Conservation (phyloP, 2,113 vertebrate genomes). For the Semicossyphus pulcher region DNA sequence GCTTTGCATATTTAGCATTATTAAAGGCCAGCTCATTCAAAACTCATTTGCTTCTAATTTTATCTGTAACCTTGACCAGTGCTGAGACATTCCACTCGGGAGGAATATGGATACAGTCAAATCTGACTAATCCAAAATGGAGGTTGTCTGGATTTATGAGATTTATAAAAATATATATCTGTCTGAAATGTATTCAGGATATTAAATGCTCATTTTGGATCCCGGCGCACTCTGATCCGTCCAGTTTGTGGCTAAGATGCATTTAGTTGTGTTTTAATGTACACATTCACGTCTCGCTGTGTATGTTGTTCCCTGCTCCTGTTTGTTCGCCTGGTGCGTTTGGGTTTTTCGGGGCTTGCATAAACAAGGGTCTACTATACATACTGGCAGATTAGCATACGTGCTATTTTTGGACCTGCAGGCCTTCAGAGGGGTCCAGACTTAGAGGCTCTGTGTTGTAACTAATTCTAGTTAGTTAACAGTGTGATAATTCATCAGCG, state of each 20-base stretch:
- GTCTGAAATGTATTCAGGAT: slow-evolving; percentile 60
- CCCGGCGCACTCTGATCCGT: slow-evolving; percentile 16
- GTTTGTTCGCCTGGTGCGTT: slow-evolving; percentile 63
- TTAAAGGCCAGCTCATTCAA: slow-evolving; percentile 80
- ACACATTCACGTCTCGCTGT: slow-evolving; percentile 48
- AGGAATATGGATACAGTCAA: slow-evolving; percentile 75
- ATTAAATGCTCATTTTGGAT: slow-evolving; percentile 56
- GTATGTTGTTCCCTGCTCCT: slow-evolving; percentile 44
- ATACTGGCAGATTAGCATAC: slow-evolving; percentile 69
- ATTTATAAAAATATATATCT: slow-evolving; percentile 50
- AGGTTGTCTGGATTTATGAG: slow-evolving; percentile 70
- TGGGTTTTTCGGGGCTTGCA: slow-evolving; percentile 62
- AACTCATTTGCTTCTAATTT: slow-evolving; percentile 80
- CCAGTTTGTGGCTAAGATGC: slow-evolving; percentile 31
- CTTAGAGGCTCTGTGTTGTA: slow-evolving; percentile 55
- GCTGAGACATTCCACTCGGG: slow-evolving; percentile 68
- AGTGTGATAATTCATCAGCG: slow-evolving; percentile 49
- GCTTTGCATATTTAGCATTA: slow-evolving; percentile 81
- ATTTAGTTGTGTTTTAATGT: slow-evolving; percentile 53
- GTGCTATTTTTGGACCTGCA: slow-evolving; percentile 64
- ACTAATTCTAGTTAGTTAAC: slow-evolving; percentile 62
- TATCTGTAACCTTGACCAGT: slow-evolving; percentile 80
- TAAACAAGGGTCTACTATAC: slow-evolving; percentile 72
- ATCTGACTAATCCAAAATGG: slow-evolving; percentile 77
- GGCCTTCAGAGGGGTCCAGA: slow-evolving; percentile 58